Evolutionary conservation across 2,113 vertebrate species (phyloP).

Genomic region (Lepisosteus oculatus): DNA sequence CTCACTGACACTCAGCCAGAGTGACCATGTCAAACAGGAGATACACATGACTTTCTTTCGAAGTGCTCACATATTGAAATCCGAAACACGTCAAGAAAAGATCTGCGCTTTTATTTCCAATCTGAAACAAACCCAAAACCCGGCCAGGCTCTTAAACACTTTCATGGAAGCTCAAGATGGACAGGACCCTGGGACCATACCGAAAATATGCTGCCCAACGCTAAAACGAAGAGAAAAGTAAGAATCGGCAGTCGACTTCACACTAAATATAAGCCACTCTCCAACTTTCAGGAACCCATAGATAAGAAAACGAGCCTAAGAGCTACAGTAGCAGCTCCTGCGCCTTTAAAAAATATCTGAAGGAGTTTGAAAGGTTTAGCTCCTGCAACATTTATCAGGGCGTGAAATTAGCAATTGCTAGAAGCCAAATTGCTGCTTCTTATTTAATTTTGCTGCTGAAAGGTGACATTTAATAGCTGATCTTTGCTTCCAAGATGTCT

Average conservation of each 20-base stretch:
- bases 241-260: slow-evolving; percentile 36
- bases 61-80: background rate
- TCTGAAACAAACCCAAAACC: background rate
- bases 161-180: too few species aligned
- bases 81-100: background rate
- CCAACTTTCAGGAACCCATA: background rate
- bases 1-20: too few species aligned
- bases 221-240: too few species aligned
- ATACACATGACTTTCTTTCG: background rate
- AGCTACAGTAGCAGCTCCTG: slow-evolving; percentile 26
- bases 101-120: background rate
- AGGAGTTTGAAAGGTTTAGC: slow-evolving; percentile 44
- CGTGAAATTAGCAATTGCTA: slow-evolving; percentile 61
- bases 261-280: slow-evolving; percentile 7
- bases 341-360: slow-evolving; percentile 48
- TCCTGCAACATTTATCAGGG: slow-evolving; percentile 58
- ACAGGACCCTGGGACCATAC: too few species aligned
- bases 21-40: too few species aligned
- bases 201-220: too few species aligned
- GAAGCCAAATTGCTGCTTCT: slow-evolving; percentile 56
- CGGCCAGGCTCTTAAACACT: background rate
- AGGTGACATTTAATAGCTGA: slow-evolving; percentile 59
- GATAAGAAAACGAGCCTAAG: slow-evolving; percentile 10
- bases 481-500: slow-evolving; percentile 46
- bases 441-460: slow-evolving; percentile 59